These are phyloP conservation scores for Oreochromis niloticus DNA, from an alignment of 2,113 vertebrate species.

Conservation along the genomic window DNA sequence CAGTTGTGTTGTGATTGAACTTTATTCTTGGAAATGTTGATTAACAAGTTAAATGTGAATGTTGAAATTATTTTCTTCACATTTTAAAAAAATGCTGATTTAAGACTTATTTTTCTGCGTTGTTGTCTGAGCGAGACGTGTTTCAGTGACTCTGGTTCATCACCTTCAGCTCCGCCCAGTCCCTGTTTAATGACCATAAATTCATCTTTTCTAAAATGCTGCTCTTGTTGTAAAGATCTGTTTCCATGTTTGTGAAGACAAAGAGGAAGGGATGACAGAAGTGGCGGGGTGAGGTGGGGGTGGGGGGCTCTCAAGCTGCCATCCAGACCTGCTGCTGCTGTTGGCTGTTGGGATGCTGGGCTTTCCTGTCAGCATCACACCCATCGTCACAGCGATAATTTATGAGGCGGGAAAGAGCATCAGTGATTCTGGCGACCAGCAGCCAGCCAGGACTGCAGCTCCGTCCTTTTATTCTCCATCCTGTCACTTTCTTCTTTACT, in stretches of 20 bases:
- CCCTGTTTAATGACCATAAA: not conserved
- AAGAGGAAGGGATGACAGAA: not conserved
- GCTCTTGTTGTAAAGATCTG: not conserved
- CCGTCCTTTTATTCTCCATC: not conserved
- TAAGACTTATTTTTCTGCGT: not conserved
- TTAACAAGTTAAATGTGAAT: not conserved
- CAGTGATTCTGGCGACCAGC: conserved; percentile 38
- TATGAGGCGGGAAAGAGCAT: conserved; percentile 60
- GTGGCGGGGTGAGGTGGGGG: not conserved
- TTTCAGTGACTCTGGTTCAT: not conserved
- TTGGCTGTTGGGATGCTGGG: conserved; percentile 25
- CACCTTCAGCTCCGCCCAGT: not conserved
- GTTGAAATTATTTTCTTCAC: not conserved
- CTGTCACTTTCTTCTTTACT: not conserved
- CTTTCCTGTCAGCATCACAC: conserved; percentile 49
- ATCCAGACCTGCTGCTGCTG: not conserved
- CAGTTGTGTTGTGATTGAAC: not conserved
- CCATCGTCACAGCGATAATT: conserved; percentile 44
- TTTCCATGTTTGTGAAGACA: not conserved
- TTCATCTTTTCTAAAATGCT: not conserved
- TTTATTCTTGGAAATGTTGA: accelerated
- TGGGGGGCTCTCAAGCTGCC: not conserved
- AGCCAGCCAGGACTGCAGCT: conserved; percentile 7
- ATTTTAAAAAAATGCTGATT: not conserved
- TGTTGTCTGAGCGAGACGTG: not conserved